Conservation (phyloP, 2,113 vertebrate species). For the Gila orcuttii region DNA sequence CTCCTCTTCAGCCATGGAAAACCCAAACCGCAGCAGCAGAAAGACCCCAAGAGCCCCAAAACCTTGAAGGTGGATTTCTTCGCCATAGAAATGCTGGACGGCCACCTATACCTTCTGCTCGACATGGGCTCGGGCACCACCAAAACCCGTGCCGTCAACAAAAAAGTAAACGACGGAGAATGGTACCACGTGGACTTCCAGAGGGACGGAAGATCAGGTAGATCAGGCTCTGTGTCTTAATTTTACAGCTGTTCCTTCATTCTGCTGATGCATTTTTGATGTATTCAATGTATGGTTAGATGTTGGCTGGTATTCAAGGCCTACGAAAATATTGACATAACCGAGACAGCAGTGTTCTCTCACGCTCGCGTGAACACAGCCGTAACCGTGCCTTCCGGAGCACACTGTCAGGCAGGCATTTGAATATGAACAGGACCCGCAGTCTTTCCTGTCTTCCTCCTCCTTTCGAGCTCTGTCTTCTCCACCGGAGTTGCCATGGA, state of each 20-base stretch:
- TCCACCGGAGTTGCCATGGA: conserved; percentile 60
- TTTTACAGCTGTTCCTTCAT: background rate
- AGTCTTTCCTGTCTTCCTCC: conserved; percentile 37
- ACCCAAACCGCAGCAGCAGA: conserved; percentile 85
- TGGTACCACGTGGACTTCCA: conserved; percentile 99
- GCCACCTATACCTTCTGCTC: conserved; percentile 91
- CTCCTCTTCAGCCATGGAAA: conserved; percentile 97
- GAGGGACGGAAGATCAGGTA: conserved; percentile 95
- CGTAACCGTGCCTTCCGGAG: conserved; percentile 41
- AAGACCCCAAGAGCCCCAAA: conserved; percentile 92
- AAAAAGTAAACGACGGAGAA: conserved; percentile 96
- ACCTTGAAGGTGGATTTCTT: conserved; percentile 97
- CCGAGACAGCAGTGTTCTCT: conserved; percentile 19
- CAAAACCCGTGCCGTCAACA: conserved; percentile 92
- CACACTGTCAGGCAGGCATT: conserved; percentile 49
- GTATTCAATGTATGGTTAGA: conserved; percentile 19
- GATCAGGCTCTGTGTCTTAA: conserved; percentile 2
- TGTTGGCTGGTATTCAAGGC: conserved; percentile 22
- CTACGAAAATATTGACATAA: conserved; percentile 29
- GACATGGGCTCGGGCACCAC: conserved; percentile 99
- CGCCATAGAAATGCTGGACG: conserved; percentile 97
- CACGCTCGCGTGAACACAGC: conserved; percentile 34
- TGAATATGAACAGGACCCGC: conserved; percentile 53
- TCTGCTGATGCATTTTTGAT: conserved; percentile 1
- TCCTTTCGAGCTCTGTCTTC: conserved; percentile 45